phyloP scores from a whole-genome alignment of 1,140 invertebrate species.

The Coelopa frigida region DNA sequence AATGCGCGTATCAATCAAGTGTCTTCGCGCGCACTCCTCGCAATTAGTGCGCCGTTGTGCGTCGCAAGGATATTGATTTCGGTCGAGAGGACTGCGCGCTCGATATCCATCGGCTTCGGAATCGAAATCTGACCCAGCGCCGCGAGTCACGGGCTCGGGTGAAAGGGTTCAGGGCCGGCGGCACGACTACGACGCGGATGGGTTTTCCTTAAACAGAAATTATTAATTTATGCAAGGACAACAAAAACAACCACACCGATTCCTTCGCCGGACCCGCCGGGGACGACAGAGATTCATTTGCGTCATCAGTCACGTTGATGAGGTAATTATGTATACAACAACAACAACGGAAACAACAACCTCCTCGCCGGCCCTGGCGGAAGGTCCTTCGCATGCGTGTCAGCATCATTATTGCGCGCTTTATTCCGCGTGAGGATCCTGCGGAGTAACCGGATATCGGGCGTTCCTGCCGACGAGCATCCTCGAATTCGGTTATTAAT shows the following conservation, averaged over 20 bases:
- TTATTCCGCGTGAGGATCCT: constrained; percentile 10
- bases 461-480: background rate
- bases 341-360: constrained; percentile 15
- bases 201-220: background rate
- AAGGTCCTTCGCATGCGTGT: too few species aligned
- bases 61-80: background rate
- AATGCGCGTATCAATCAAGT: constrained; percentile 9
- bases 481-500: constrained; percentile 30
- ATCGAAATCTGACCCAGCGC: too few species aligned
- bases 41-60: background rate
- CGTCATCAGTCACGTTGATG: constrained; percentile 46
- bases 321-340: constrained; percentile 39
- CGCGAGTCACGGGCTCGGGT: too few species aligned
- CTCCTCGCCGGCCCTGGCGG: too few species aligned
- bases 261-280: too few species aligned
- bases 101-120: too few species aligned
- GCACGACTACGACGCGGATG: too few species aligned
- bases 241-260: constrained; percentile 6
- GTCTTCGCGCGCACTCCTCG: background rate
- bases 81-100: too few species aligned
- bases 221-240: constrained; percentile 9
- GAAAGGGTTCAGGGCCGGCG: too few species aligned
- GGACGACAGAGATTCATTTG: constrained; percentile 44
- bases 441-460: constrained; percentile 25
- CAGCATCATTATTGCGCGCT: background rate